phyloP scores from a whole-genome alignment of 64 coral and sea anemone genomes.

The Stichodactyla helianthus region DNA sequence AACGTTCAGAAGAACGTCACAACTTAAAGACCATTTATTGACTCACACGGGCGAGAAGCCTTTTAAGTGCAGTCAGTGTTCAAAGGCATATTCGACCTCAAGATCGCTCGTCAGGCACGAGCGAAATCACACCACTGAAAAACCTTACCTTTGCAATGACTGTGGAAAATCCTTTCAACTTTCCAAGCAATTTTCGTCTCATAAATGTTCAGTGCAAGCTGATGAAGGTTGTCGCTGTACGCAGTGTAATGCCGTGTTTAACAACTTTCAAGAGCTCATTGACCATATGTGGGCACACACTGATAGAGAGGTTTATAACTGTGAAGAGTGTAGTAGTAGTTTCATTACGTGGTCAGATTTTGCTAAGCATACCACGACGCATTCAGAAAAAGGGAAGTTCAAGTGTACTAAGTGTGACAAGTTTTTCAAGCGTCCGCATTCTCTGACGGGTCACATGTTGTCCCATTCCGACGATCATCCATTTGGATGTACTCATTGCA shows the following conservation, averaged over 20 bases:
- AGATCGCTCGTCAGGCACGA: not conserved
- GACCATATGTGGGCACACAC: not conserved
- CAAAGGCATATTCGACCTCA: not conserved
- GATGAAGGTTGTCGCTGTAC: slow-evolving; percentile 27
- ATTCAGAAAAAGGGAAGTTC: slow-evolving; percentile 12
- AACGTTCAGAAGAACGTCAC: slow-evolving; percentile 35
- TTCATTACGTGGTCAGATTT: slow-evolving; percentile 9
- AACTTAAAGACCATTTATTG: slow-evolving; percentile 45
- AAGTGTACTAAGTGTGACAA: slow-evolving; percentile 9
- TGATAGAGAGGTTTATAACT: not conserved
- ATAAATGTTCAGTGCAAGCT: slow-evolving; percentile 5
- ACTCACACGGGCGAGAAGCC: slow-evolving; percentile 23
- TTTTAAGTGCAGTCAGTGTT: slow-evolving; percentile 27
- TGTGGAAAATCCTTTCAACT: slow-evolving; percentile 24
- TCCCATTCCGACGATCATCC: slow-evolving; percentile 28
- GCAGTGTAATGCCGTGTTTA: not conserved
- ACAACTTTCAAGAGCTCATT: not conserved
- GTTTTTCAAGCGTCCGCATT: not conserved
- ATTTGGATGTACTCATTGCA: slow-evolving; percentile 20
- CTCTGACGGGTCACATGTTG: not conserved
- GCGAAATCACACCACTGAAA: not conserved
- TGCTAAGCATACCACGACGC: not conserved
- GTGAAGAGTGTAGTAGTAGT: slow-evolving; percentile 8
- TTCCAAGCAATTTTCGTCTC: not conserved
- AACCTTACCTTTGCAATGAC: slow-evolving; percentile 11